Conservation (phyloP, 2,888 invertebrate genomes). For the Lamellibrachia columna region DNA sequence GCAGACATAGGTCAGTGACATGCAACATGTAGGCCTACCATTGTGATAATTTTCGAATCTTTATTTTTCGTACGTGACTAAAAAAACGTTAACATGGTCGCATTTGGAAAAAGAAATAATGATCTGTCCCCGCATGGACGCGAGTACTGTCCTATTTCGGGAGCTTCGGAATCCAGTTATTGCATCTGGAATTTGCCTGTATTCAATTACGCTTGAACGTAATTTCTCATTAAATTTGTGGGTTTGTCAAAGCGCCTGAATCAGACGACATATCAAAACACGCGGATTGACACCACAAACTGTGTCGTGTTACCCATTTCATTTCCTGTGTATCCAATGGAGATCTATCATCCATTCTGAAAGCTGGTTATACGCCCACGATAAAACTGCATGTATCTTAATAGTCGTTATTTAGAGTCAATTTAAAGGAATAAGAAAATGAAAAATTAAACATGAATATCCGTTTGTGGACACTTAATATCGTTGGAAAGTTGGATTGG, state of each 20-base stretch:
- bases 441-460: neutral
- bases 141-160: neutral
- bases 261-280: neutral
- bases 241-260: no score
- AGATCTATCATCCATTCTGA: no score
- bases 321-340: no score
- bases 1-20: no score
- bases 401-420: neutral
- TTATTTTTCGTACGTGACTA: no score
- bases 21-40: no score
- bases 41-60: no score
- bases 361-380: no score
- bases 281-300: neutral
- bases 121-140: neutral
- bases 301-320: neutral
- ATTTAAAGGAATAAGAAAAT: neutral
- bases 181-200: neutral
- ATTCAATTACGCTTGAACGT: neutral
- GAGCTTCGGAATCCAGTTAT: neutral
- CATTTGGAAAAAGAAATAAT: neutral
- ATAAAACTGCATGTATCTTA: neutral
- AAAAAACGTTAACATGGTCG: no score
- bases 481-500: neutral
- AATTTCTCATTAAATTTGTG: neutral
- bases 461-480: neutral